Evolutionary conservation across 2,113 vertebrate genomes (phyloP), one percentile per base, ranked within the genome.

Genomic region (Dinomys branickii): DNA sequence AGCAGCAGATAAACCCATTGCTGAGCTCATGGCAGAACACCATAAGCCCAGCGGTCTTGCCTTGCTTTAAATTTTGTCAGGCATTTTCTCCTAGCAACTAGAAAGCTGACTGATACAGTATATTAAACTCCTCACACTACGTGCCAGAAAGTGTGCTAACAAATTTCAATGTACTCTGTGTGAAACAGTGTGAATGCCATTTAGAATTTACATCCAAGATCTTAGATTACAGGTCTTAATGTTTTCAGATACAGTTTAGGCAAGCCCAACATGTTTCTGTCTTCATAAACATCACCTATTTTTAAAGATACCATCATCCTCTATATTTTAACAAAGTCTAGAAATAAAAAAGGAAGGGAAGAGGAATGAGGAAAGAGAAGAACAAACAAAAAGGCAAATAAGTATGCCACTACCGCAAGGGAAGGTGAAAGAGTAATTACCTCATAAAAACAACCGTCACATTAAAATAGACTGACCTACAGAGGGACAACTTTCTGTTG

Each of bases 71-170:
- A 3, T 38, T 17, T 0, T 41, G n/a, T 38, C 38, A 71, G n/a
- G 17, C 33, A 67, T 17, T 67, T 67, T 67, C 14, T 71, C n/a
- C n/a, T 19, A 71, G 19, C 33, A 20, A 38, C 69, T 71, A 41
- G n/a, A 71, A 71, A 38, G 19, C 19, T 71, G n/a, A 71, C n/a
- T 38, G 69, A 38, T 7, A 71, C n/a, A 38, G 17, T 71, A 17
- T 71, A 7, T 41, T 69, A 17, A 65, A 56, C 1, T 19, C 14
- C 13, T 92, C 19, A 0, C 58, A 16, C 28, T 52, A 41, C 33
- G 7, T 67, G 0, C 2, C 22, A 65, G 30, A 1, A 0, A 35
- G 19, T 65, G 0, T 67, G 77, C 30, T 47, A 67, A 28, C 50
- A 77, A 61, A 33, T 5, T 59, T 3, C 22, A 94, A 20, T 16